A percentile compares a stretch with the other conserved stretches of the same genome.
Evolutionary conservation across 2,113 vertebrate species (phyloP).

Genomic region (Xerus inauris): DNA sequence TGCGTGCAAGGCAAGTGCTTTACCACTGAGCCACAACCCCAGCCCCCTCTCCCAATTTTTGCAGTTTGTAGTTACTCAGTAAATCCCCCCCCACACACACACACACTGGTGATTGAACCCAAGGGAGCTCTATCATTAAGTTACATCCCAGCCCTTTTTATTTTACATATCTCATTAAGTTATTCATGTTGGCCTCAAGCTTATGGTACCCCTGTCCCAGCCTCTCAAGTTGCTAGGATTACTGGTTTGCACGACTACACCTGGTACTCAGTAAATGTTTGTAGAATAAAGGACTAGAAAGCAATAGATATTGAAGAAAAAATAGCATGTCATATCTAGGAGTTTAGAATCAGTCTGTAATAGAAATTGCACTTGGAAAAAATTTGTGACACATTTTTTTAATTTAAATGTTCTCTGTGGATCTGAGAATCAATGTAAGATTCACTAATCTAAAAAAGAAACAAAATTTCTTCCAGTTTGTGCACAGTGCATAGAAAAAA

Average conservation of each 20-base stretch:
- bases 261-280: conserved; percentile 18
- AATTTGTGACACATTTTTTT: not conserved
- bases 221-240: no score
- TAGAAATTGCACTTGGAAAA: conserved; percentile 23
- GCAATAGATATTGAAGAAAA: conserved; percentile 44
- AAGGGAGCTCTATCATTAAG: no score
- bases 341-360: conserved; percentile 3
- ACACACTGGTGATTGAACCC: no score
- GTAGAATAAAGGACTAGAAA: conserved; percentile 4
- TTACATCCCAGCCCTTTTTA: no score
- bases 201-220: no score
- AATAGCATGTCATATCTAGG: not conserved
- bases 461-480: not conserved
- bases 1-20: no score
- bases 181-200: no score
- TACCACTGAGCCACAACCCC: no score
- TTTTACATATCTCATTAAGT: no score
- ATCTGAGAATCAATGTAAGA: conserved; percentile 37
- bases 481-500: not conserved
- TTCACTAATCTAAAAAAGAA: conserved; percentile 13
- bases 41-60: not conserved
- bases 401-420: not conserved
- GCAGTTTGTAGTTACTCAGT: not conserved
- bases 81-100: no score
- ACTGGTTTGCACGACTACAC: no score